Evolutionary conservation across 2,797 vertebrate genomes (phyloP), one percentile per base, ranked within the genome.

Genomic region (Epinephelus awoara): DNA sequence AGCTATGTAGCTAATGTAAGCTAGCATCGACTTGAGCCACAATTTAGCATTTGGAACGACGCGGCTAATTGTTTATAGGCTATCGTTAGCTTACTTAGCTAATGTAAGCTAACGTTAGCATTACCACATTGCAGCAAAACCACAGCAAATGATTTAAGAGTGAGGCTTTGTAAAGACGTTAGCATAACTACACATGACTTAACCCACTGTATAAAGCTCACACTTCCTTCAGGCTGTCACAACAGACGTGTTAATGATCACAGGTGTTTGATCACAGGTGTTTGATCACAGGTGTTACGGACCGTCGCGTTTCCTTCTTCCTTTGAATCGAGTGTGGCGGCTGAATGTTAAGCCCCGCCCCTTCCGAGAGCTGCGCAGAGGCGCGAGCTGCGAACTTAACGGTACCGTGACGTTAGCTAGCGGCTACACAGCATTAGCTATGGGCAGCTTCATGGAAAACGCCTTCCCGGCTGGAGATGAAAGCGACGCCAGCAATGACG

Each of bases 401-500:
- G 34, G 34, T 34, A 34, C 7, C 1, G 7, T 8, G 2, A 8
- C 0, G 34, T 19, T 52, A 68, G 54, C 52, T 6, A 25, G 7
- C 1, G 1, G 52, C 21, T 51, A 11, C 29, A 21, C 6, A 34
- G 34, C 2, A 0, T 10, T 0, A 44, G 11, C 23, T 34, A 93
- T 91, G 91, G 11, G 6, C 5, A 67, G 55, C 27, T 46, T 5
- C 1, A 11, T 79, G 1, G 40, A 81, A 0, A 21, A 52, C 27
- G 82, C 68, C 0, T 92, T 88, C 67, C 91, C 96, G 1, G 95
- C 94, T 4, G 96, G 95, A 18, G 90, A 94, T 0, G 96, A 96
- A 68, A 95, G 93, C 80, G 94, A 94, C 10, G 64, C 1, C 58
- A 95, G 94, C 74, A 58, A 63, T 6, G 94, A 93, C 2, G 95